phyloP scores from a whole-genome alignment of 23 tunicate species.

The Styela plicata region DNA sequence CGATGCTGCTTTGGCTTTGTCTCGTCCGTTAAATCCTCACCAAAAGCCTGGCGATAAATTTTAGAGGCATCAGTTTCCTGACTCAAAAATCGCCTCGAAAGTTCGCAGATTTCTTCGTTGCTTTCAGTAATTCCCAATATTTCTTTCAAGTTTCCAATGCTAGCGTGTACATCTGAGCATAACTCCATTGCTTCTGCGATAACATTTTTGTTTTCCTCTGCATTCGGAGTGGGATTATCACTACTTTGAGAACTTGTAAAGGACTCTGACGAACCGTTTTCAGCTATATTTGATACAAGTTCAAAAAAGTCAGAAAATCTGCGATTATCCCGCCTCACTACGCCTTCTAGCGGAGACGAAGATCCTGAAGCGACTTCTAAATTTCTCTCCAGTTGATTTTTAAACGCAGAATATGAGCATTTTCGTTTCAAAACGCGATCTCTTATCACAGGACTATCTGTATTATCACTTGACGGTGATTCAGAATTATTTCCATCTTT shows the following conservation, averaged over 20 bases:
- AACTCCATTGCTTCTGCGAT: neutral
- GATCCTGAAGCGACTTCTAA: neutral
- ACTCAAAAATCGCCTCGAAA: neutral
- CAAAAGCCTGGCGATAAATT: neutral
- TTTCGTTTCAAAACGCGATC: neutral
- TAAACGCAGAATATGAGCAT: neutral
- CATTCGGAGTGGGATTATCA: neutral
- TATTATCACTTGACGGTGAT: neutral
- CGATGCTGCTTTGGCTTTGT: neutral
- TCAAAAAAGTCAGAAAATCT: neutral
- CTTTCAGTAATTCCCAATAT: neutral
- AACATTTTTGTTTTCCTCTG: neutral
- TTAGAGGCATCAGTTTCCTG: neutral
- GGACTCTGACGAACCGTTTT: neutral
- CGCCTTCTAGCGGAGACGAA: neutral
- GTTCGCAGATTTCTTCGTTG: neutral
- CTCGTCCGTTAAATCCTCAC: neutral
- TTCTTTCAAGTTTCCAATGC: neutral
- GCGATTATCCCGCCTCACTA: neutral
- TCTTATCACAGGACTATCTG: neutral
- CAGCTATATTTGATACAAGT: neutral
- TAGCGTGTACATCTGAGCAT: conserved; percentile 4
- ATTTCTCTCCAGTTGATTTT: neutral
- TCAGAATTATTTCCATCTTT: neutral
- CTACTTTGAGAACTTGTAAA: neutral